Conservation (phyloP, 2,888 invertebrate species). For the Amphipoea lucens region DNA sequence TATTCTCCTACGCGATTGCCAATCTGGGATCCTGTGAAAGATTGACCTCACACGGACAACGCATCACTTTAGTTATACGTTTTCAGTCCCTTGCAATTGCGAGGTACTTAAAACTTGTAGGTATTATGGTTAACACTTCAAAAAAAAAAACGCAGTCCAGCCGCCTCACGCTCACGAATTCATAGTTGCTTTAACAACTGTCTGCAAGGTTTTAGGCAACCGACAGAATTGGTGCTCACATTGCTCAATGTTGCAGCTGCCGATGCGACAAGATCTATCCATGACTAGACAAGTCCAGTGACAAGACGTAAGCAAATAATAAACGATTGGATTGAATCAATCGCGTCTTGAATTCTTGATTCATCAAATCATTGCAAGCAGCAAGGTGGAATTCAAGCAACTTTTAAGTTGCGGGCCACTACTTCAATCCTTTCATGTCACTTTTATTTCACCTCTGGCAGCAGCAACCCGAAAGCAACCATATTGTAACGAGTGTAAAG, state of each 20-base stretch:
- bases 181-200: not conserved
- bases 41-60: not conserved
- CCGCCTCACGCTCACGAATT: too few species aligned
- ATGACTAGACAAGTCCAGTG: not conserved
- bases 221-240: too few species aligned
- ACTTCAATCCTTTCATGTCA: not conserved
- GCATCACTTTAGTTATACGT: not conserved
- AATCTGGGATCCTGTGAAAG: conserved; percentile 8
- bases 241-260: too few species aligned
- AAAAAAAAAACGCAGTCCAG: too few species aligned
- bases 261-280: too few species aligned
- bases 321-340: not conserved
- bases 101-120: too few species aligned
- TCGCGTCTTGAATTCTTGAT: not conserved
- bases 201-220: not conserved
- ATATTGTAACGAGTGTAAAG: too few species aligned
- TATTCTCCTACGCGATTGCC: conserved; percentile 4
- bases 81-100: too few species aligned
- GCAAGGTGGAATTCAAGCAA: too few species aligned
- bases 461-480: too few species aligned
- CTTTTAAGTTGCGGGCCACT: not conserved
- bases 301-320: not conserved
- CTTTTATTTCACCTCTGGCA: too few species aligned
- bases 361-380: not conserved
- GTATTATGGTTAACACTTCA: too few species aligned